Evolutionary conservation across 2,113 vertebrate species (phyloP).

Genomic region (Vulpes ferrilata): DNA sequence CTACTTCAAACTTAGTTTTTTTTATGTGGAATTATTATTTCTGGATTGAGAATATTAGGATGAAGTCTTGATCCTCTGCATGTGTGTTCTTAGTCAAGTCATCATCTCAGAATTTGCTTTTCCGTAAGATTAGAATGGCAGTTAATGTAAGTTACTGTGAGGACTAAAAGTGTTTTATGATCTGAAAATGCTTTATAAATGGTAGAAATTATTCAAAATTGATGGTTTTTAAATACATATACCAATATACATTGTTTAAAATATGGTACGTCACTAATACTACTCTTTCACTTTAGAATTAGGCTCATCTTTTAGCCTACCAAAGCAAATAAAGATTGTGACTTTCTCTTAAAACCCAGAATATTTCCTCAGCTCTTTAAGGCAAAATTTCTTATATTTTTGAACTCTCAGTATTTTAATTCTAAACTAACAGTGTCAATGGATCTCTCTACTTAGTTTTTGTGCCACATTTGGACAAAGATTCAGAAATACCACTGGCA

Average conservation of each 20-base stretch:
- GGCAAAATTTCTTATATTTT: neutral
- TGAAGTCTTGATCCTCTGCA: neutral
- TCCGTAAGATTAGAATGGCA: constrained; percentile 20
- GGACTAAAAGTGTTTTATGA: neutral
- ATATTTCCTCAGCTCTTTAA: neutral
- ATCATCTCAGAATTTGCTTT: neutral
- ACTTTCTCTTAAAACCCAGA: constrained; percentile 27
- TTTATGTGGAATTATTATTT: neutral
- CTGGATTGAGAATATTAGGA: neutral
- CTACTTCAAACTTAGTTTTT: neutral
- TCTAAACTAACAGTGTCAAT: neutral
- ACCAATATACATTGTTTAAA: neutral
- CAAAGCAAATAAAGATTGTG: neutral
- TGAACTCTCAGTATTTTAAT: constrained; percentile 44
- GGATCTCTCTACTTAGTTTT: neutral
- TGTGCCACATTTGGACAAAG: neutral
- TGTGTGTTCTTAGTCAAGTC: neutral
- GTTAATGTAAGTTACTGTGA: neutral
- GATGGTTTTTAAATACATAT: neutral
- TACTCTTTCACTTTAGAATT: neutral
- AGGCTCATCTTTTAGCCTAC: neutral
- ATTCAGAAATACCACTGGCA: neutral
- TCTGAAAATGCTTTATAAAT: constrained; percentile 23
- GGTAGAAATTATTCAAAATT: constrained; percentile 43
- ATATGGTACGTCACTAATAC: neutral